Evolutionary conservation across 1,140 invertebrate genomes (phyloP), one percentile per base, ranked within the genome.

Genomic region (Lepidurus packardi): DNA sequence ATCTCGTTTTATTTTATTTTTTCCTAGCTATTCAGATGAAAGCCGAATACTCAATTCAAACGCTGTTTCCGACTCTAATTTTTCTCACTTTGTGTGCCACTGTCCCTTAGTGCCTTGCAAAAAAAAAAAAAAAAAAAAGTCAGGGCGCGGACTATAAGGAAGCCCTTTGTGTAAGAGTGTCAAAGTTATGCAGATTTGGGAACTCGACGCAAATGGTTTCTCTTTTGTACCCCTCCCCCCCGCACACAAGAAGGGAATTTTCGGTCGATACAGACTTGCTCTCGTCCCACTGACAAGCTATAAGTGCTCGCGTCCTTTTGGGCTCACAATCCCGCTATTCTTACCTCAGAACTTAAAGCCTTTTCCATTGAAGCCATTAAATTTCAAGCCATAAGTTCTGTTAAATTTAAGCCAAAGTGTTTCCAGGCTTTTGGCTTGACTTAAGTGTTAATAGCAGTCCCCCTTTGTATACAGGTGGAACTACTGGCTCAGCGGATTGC

Each of bases 401-500:
- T 34, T 34, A 4, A 34, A 65, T 21, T 65, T 65, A 21, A 65
- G 53, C 53, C 53, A 65, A 21, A n/a, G 53, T 1, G 8, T 65
- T 65, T 65, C 21, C 8, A 65, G 53, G 13, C 16, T 13, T 16
- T 65, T 65, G 53, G 13, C 6, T 65, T 16, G 21, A 65, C 53
- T 9, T 13, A 65, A 11, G 53, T 77, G 43, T 24, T 73, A 73
- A 76, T 73, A 76, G 78, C 78, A 43, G 73, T 9, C 77, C 77
- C 77, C 79, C 47, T 78, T 16, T 73, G 34, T 78, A 90, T 90
- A 9, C 88, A 94, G 93, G 82, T 84, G 90, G 77, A 93, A 93
- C 86, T 90, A 91, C 84, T 83, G 88, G 73, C 83, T 90, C 74
- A 89, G 89, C 80, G 93, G 92, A 9, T 84, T 93, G 74, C 87